These are phyloP conservation scores for Diadumene lineata DNA, from an alignment of 92 coral and sea anemone species.

Conservation along the genomic window DNA sequence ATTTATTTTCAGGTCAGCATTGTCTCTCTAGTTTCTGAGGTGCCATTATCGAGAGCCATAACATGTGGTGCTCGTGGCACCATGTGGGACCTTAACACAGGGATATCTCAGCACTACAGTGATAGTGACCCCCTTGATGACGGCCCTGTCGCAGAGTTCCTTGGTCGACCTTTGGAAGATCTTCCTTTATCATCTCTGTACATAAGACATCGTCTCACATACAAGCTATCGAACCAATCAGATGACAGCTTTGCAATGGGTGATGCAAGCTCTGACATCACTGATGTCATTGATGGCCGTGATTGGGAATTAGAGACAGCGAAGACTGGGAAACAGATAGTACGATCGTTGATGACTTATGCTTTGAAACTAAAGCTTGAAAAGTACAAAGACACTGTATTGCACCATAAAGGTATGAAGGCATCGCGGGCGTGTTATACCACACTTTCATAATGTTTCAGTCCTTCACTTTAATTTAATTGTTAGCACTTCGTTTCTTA, in stretches of 20 bases:
- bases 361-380: conserved; percentile 13
- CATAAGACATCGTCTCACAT: conserved; percentile 13
- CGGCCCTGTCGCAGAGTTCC: conserved; percentile 14
- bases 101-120: conserved; percentile 19
- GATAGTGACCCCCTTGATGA: conserved; percentile 17
- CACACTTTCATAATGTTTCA: too few relatives aligned
- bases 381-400: neutral
- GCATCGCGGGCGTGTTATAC: neutral
- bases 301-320: conserved; percentile 19
- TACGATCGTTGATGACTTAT: neutral
- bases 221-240: conserved; percentile 4
- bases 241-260: conserved; percentile 16
- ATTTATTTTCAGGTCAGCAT: conserved; percentile 8
- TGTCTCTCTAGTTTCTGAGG: conserved; percentile 18
- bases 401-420: conserved; percentile 15
- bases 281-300: conserved; percentile 3
- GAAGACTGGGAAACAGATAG: conserved; percentile 4
- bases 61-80: neutral
- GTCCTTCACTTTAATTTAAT: too few relatives aligned
- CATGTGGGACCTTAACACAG: conserved; percentile 32
- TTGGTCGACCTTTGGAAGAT: conserved; percentile 7
- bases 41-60: neutral
- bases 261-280: neutral
- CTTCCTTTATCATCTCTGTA: neutral
- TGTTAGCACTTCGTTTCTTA: too few relatives aligned